A percentile compares a stretch with the other conserved stretches of the same genome.
Evolutionary conservation across 2,888 invertebrate species (phyloP).

Genomic region (Platycheirus albimanus): DNA sequence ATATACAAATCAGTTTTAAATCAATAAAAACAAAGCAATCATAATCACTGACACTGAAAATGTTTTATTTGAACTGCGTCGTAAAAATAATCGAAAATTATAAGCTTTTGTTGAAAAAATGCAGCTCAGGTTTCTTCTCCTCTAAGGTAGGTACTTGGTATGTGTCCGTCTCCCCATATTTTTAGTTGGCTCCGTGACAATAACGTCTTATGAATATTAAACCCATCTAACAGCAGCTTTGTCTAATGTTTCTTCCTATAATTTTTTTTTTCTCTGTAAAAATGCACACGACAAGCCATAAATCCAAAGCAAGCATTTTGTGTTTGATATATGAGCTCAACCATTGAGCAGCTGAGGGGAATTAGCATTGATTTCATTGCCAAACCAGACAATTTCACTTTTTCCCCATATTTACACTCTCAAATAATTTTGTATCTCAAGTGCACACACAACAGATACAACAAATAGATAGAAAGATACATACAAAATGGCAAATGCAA

Average conservation of each 20-base stretch:
- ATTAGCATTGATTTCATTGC: slow-evolving; percentile 58
- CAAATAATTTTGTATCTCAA: slow-evolving; percentile 40
- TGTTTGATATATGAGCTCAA: slow-evolving; percentile 32
- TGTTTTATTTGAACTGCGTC: too few relatives aligned
- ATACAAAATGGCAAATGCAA: slow-evolving; percentile 33
- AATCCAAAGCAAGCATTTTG: slow-evolving; percentile 29
- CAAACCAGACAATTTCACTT: slow-evolving; percentile 66
- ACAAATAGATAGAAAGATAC: too few relatives aligned
- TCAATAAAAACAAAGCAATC: too few relatives aligned
- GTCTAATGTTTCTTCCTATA: neutral
- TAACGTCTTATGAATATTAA: slow-evolving; percentile 29
- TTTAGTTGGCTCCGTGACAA: slow-evolving; percentile 10
- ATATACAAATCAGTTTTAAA: too few relatives aligned
- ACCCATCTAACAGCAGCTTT: neutral
- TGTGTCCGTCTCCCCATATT: slow-evolving; percentile 23
- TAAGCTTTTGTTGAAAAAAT: too few relatives aligned
- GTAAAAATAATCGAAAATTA: too few relatives aligned
- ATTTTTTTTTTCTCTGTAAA: neutral
- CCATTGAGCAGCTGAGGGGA: neutral
- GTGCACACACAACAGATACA: neutral
- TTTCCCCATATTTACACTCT: slow-evolving; percentile 54
- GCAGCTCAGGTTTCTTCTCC: slow-evolving; percentile 21
- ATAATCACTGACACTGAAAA: too few relatives aligned
- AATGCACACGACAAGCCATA: slow-evolving; percentile 10
- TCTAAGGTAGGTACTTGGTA: too few relatives aligned